These are phyloP conservation scores for Drosophila kambysellisi DNA, from an alignment of 2,888 invertebrate genomes.

Conservation along the genomic window DNA sequence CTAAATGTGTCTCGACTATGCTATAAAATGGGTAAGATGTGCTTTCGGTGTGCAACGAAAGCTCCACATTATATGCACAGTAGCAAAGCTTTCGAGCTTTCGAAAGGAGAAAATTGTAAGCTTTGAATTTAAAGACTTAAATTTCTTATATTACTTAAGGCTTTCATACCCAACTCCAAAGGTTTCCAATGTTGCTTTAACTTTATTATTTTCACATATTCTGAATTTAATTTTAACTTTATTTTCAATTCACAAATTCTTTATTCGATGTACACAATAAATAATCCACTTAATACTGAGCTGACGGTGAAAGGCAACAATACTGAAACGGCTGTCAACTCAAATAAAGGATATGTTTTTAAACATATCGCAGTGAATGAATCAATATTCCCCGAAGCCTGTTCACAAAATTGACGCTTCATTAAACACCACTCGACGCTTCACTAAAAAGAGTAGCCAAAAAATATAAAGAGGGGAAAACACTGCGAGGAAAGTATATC, in stretches of 20 bases:
- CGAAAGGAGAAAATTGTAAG: not conserved
- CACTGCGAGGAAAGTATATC: conserved; percentile 37
- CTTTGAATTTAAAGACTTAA: not conserved
- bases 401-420: conserved; percentile 59
- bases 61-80: not conserved
- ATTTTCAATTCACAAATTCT: conserved; percentile 7
- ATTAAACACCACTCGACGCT: conserved; percentile 51
- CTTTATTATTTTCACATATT: not conserved
- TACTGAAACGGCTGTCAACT: conserved; percentile 23
- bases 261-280: conserved; percentile 15
- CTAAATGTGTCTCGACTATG: conserved; percentile 27
- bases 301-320: conserved; percentile 19
- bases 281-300: conserved; percentile 27
- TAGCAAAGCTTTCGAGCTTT: not conserved
- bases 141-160: not conserved
- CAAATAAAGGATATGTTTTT: conserved; percentile 52
- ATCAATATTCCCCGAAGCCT: conserved; percentile 37
- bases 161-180: not conserved
- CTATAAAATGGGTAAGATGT: conserved; percentile 19
- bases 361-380: conserved; percentile 49
- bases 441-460: conserved; percentile 23
- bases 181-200: not conserved
- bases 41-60: conserved; percentile 4
- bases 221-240: not conserved
- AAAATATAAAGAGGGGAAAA: conserved; percentile 15